These are phyloP conservation scores for Gobiocypris rarus DNA, from an alignment of 2,113 vertebrate genomes.

Conservation along the genomic window DNA sequence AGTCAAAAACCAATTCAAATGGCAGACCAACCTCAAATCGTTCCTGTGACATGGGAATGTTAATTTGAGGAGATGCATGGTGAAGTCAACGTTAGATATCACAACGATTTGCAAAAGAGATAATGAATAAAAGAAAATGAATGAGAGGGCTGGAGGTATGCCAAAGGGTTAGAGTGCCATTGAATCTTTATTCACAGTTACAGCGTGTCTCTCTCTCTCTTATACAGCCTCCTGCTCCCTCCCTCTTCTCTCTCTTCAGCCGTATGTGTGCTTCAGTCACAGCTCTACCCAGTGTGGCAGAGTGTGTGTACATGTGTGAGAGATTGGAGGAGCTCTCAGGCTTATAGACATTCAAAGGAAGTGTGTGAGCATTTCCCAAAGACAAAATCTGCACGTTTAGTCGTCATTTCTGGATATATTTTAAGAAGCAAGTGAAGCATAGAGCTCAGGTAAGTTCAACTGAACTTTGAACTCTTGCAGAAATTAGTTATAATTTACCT, in stretches of 20 bases:
- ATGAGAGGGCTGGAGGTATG: constrained; percentile 14
- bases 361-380: constrained; percentile 39
- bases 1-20: not conserved
- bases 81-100: not conserved
- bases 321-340: constrained; percentile 53
- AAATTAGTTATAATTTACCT: not conserved
- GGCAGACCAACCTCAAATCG: too few species aligned
- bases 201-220: not conserved
- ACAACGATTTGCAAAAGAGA: not conserved
- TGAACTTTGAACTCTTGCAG: constrained; percentile 29
- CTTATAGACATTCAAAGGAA: constrained; percentile 47
- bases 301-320: constrained; percentile 59
- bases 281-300: constrained; percentile 63
- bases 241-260: constrained; percentile 10
- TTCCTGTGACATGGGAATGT: constrained; percentile 2
- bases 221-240: constrained; percentile 8
- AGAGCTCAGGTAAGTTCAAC: constrained; percentile 41
- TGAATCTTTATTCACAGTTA: constrained; percentile 16
- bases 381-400: constrained; percentile 16
- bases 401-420: constrained; percentile 16
- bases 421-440: not conserved
- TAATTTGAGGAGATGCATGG: not conserved
- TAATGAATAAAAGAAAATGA: not conserved
- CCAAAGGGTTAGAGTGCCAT: constrained; percentile 25
- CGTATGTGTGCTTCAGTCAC: constrained; percentile 45